phyloP scores from a whole-genome alignment of 2,888 invertebrate species.

The Matsumyia berberina region DNA sequence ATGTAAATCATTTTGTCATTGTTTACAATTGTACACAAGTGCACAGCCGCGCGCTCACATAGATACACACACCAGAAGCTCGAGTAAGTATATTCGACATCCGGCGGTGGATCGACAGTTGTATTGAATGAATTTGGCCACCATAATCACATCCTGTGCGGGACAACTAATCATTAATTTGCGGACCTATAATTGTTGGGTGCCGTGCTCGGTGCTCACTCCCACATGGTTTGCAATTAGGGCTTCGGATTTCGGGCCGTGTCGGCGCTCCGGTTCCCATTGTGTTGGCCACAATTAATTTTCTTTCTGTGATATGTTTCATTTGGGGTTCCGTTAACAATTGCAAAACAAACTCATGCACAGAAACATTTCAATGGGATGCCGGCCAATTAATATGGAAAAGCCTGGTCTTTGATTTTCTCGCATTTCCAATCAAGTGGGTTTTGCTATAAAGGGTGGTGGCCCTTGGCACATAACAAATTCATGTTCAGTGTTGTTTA shows the following conservation, averaged over 20 bases:
- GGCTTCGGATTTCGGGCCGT: slow-evolving; percentile 20
- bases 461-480: no score
- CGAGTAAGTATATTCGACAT: slow-evolving; percentile 52
- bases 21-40: slow-evolving; percentile 65
- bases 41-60: slow-evolving; percentile 4
- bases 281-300: slow-evolving; percentile 49
- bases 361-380: slow-evolving; percentile 4
- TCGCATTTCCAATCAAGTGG: no score
- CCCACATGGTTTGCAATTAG: slow-evolving; percentile 50
- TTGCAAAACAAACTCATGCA: slow-evolving; percentile 37
- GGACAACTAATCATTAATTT: slow-evolving; percentile 75
- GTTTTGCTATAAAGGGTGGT: no score
- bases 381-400: no score
- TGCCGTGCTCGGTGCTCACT: slow-evolving; percentile 24
- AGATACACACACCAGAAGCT: slow-evolving; percentile 5
- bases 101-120: slow-evolving; percentile 69
- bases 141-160: slow-evolving; percentile 74
- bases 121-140: slow-evolving; percentile 71
- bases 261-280: slow-evolving; percentile 17
- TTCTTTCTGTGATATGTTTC: slow-evolving; percentile 30
- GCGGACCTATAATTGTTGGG: slow-evolving; percentile 43
- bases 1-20: slow-evolving; percentile 74
- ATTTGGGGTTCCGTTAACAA: slow-evolving; percentile 31
- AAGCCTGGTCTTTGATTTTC: no score
- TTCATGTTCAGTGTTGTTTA: no score